Conservation (phyloP, 1,140 invertebrate species). For the Agrypnia vestita region DNA sequence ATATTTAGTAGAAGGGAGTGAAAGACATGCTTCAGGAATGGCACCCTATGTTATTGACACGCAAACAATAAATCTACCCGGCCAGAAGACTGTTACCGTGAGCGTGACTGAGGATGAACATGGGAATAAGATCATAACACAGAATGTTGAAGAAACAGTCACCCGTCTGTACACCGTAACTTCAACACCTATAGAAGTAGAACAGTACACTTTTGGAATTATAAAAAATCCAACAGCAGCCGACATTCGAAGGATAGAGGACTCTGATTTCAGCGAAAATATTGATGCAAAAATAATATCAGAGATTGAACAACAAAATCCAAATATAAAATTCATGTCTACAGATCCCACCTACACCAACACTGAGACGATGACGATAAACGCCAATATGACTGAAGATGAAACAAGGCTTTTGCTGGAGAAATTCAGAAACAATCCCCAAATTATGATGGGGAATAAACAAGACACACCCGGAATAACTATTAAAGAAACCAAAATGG, state of each 20-base stretch:
- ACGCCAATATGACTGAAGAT: conserved; percentile 67
- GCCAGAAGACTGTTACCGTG: conserved; percentile 71
- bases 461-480: conserved; percentile 68
- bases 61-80: conserved; percentile 61
- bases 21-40: neutral
- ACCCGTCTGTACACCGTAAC: conserved; percentile 67
- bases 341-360: conserved; percentile 68
- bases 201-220: conserved; percentile 70
- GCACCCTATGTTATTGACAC: conserved; percentile 44
- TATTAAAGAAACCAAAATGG: conserved; percentile 63
- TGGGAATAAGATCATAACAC: conserved; percentile 71
- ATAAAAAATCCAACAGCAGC: conserved; percentile 66
- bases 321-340: conserved; percentile 69
- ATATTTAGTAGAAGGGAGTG: conserved; percentile 51
- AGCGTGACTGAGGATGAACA: conserved; percentile 71
- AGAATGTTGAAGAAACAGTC: conserved; percentile 70
- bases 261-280: conserved; percentile 66
- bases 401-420: conserved; percentile 69
- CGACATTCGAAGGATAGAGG: conserved; percentile 67
- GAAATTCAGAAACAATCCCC: conserved; percentile 68
- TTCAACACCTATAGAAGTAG: conserved; percentile 69
- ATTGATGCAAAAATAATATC: conserved; percentile 69
- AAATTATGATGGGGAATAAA: conserved; percentile 65
- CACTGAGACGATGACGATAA: conserved; percentile 71
- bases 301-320: conserved; percentile 69